Evolutionary conservation across 2,797 vertebrate species (phyloP).

Genomic region (Buphagus erythrorhynchus): DNA sequence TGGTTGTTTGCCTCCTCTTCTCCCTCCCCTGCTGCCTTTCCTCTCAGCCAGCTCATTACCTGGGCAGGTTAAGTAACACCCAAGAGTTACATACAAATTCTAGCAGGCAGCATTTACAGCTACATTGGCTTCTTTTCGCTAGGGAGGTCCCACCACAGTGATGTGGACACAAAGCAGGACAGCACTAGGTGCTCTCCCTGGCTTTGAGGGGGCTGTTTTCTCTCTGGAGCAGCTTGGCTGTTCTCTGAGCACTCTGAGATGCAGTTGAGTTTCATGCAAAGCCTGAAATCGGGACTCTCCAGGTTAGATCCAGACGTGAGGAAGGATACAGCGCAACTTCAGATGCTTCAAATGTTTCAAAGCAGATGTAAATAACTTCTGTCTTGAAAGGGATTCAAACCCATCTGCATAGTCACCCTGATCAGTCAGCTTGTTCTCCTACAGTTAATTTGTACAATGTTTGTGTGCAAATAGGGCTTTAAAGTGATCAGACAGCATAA

Average conservation of each 20-base stretch:
- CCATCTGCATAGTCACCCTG: conserved; percentile 14
- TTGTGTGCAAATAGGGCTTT: conserved; percentile 73
- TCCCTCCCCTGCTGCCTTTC: not conserved
- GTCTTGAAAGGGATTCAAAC: conserved; percentile 44
- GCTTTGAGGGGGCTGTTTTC: not conserved
- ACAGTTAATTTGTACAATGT: not conserved
- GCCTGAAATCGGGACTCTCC: not conserved
- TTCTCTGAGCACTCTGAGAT: not conserved
- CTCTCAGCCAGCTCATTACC: not conserved
- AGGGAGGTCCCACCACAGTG: not conserved
- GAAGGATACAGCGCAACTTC: not conserved
- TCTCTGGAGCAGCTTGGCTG: not conserved
- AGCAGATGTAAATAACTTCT: conserved; percentile 45
- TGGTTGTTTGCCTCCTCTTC: not conserved
- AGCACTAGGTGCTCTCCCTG: not conserved
- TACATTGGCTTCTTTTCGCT: fast-evolving
- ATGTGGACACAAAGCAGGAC: not conserved
- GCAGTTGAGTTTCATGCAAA: not conserved
- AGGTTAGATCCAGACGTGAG: not conserved
- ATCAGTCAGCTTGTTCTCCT: conserved; percentile 46
- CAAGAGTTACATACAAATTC: not conserved
- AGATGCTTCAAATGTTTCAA: not conserved
- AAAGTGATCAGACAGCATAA: conserved; percentile 63
- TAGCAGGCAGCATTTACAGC: not conserved
- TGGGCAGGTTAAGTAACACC: not conserved